A percentile compares a stretch with the other conserved stretches of the same genome.
Conservation (phyloP, 2,888 invertebrate genomes). For the Drosophila ustulata region DNA sequence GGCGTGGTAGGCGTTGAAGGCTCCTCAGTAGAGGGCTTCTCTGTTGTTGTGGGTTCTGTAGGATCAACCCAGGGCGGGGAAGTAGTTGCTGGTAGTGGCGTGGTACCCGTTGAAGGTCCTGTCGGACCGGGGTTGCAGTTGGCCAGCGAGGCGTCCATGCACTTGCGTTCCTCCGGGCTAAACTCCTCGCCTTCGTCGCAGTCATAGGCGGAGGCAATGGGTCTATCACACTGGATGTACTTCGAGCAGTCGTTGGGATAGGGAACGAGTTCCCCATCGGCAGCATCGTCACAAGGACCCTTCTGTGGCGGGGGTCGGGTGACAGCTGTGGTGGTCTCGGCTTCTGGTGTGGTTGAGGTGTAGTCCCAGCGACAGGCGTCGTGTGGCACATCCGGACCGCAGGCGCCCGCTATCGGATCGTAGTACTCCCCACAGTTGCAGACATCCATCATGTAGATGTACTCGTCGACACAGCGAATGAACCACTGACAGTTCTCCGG, state of each 20-base stretch:
- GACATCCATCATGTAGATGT: conserved; percentile 70
- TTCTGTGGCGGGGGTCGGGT: conserved; percentile 67
- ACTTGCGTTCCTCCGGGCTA: conserved; percentile 47
- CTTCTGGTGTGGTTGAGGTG: conserved; percentile 46
- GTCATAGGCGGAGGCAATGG: conserved; percentile 61
- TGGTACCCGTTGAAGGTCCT: conserved; percentile 7
- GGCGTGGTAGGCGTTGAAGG: conserved; percentile 4
- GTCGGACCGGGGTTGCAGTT: conserved; percentile 50
- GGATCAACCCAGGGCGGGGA: conserved; percentile 5
- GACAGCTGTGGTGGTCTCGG: conserved; percentile 20
- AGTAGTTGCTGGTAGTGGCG: conserved; percentile 5
- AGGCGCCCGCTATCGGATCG: conserved; percentile 62
- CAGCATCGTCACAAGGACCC: conserved; percentile 61
- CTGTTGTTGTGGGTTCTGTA: not conserved
- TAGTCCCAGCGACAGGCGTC: conserved; percentile 72
- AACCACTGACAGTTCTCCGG: conserved; percentile 71
- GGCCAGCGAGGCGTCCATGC: conserved; percentile 63
- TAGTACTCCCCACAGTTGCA: conserved; percentile 70
- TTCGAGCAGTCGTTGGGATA: conserved; percentile 75
- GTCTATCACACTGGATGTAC: conserved; percentile 64
- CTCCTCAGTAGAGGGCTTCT: not conserved
- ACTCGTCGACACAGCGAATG: conserved; percentile 69
- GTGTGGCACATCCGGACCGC: conserved; percentile 64
- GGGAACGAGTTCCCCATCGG: conserved; percentile 52
- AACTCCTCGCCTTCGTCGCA: conserved; percentile 69